Base-by-base conservation (phyloP, 2,797 vertebrate species). In the Urosaurus nigricauda region DNA sequence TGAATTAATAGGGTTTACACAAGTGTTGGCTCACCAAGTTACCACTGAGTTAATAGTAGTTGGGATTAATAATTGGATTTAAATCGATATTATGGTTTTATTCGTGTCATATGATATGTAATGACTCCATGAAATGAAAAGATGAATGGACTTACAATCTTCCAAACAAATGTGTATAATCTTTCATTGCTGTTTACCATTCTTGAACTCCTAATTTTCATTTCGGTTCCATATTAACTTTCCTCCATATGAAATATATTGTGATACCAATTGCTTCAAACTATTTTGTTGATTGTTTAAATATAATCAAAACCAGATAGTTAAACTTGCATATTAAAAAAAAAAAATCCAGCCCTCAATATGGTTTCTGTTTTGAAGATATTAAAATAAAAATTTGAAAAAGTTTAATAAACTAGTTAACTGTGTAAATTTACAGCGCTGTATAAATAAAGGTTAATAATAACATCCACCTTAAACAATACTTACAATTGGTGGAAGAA, bases 221-320 rank as follows among this genome's bases (percentile, higher is more conserved):
- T 75, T 71, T 37, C 84, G 63, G 29, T 88, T 80, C 40, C 56
- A n/a, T 56, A 71, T 56, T 43, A 21, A 58, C 40, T 74, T 88
- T 83, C 32, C 73, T 35, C n/a, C 9, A 43, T 7, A 63, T 89
- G 56, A 58, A 81, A 4, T 73, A 51, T 74, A 29, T 80, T 80
- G 37, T 60, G 32, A 35, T 80, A 73, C 32, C 56, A 51, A 56
- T 11, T 37, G 24, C 16, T 24, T 79, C 74, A 43, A 85, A n/a
- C 80, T 19, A 14, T 74, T 85, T 74, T n/a, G 26, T 40, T 74
- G 77, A 53, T 73, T 84, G 85, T 51, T 89, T 73, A 74, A 74
- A 51, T 85, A 14, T 89, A 79, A 79, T 83, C 43, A 68, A 79
- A 71, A 53, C 60, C 47, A 83, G 14, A 75, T 58, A 37, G 74